A percentile compares a stretch with the other conserved stretches of the same genome.
These are phyloP conservation scores for Linurgus olivaceus DNA, from an alignment of 2,797 vertebrate species.

Conservation along the genomic window DNA sequence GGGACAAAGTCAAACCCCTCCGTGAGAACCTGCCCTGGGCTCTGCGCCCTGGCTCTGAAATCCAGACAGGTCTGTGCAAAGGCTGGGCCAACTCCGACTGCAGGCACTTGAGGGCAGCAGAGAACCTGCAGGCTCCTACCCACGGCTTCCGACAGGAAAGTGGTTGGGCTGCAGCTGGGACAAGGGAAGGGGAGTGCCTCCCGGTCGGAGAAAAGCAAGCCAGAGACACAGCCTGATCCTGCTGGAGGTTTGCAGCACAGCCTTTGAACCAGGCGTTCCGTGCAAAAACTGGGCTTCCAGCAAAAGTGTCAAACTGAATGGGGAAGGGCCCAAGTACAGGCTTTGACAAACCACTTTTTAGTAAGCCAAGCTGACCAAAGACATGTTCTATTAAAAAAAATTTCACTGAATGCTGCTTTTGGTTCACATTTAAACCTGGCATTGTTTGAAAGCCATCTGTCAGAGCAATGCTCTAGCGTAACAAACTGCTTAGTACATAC, in stretches of 20 bases:
- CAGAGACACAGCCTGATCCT: background rate
- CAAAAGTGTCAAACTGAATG: background rate
- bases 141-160: background rate
- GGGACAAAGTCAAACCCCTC: background rate
- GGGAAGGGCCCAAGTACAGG: background rate
- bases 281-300: conserved; percentile 25
- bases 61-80: background rate
- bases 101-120: conserved; percentile 54
- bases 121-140: background rate
- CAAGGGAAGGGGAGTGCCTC: background rate
- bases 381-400: background rate
- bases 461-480: background rate
- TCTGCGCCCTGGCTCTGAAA: background rate
- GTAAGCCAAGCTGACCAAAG: conserved; percentile 26
- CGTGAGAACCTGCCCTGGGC: background rate
- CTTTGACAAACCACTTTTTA: background rate
- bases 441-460: conserved; percentile 57
- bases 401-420: conserved; percentile 5
- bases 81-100: background rate
- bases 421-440: conserved; percentile 61
- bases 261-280: background rate
- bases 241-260: background rate
- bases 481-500: background rate
- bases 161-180: background rate
- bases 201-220: background rate